A percentile compares a stretch with the other conserved stretches of the same genome.
Conservation (phyloP, 2,797 vertebrate genomes). For the Orestias chungarensis region DNA sequence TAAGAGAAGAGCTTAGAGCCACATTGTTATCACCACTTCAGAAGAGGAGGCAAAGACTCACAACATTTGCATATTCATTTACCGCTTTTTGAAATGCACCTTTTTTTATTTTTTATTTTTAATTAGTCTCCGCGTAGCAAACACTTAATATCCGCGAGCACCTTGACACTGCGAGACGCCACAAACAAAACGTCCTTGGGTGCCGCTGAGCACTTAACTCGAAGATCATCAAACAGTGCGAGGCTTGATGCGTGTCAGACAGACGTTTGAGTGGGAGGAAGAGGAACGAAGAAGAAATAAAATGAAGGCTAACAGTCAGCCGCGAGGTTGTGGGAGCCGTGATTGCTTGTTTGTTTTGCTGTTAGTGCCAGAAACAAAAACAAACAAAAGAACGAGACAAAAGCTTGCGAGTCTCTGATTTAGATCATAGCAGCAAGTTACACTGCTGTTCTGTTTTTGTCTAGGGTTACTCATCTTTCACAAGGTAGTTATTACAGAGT, state of each 20-base stretch:
- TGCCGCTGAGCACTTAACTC: constrained; percentile 49
- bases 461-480: constrained; percentile 24
- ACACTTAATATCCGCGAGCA: constrained; percentile 75
- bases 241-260: constrained; percentile 51
- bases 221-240: constrained; percentile 62
- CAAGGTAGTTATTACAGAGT: constrained; percentile 18
- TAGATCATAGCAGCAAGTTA: constrained; percentile 38
- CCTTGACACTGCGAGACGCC: constrained; percentile 59
- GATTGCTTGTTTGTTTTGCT: constrained; percentile 59
- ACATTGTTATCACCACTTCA: constrained; percentile 82
- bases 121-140: constrained; percentile 78
- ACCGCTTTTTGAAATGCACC: constrained; percentile 79
- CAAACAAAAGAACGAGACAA: constrained; percentile 44
- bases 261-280: constrained; percentile 75
- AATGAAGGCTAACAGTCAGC: constrained; percentile 65
- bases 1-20: constrained; percentile 84
- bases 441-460: constrained; percentile 28
- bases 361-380: constrained; percentile 36
- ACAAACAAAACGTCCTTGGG: constrained; percentile 47
- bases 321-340: constrained; percentile 49
- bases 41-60: constrained; percentile 73
- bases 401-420: constrained; percentile 43
- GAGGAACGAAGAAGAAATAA: constrained; percentile 35
- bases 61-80: constrained; percentile 84
- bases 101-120: constrained; percentile 63